Percentiles rank a stretch among this genome's conserved stretches.
Conservation (phyloP, 2,797 vertebrate species). For the Bufotes viridis region DNA sequence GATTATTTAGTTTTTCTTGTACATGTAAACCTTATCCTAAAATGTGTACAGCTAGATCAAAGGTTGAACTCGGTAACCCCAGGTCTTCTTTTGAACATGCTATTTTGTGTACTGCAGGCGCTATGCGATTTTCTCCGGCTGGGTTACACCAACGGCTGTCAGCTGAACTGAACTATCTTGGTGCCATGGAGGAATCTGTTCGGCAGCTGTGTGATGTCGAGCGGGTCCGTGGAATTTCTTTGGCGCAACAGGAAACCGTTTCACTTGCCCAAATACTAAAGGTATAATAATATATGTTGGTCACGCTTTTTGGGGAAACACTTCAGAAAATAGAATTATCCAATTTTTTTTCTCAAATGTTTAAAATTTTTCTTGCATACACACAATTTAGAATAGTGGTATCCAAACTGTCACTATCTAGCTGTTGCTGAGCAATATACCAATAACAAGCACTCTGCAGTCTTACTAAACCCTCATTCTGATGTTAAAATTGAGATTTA, state of each 20-base stretch:
- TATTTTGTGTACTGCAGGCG: conserved; percentile 70
- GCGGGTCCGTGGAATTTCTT: conserved; percentile 84
- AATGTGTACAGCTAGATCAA: background rate
- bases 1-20: background rate
- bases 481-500: too few relatives aligned
- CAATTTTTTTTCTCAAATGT: background rate
- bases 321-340: background rate
- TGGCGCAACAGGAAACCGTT: conserved; percentile 92
- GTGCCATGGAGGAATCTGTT: conserved; percentile 92
- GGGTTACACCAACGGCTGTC: conserved; percentile 88
- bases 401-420: too few relatives aligned
- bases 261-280: conserved; percentile 94
- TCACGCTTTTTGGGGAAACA: background rate
- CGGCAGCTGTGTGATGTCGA: conserved; percentile 89
- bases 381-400: background rate
- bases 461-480: too few relatives aligned
- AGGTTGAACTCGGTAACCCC: background rate
- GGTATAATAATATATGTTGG: conserved; percentile 72
- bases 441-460: too few relatives aligned
- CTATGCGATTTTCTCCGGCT: conserved; percentile 85
- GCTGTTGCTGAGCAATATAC: too few relatives aligned
- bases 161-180: conserved; percentile 88
- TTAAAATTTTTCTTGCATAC: background rate
- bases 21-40: background rate
- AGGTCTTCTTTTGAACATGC: background rate